Conservation (phyloP, 2,113 vertebrate genomes). For the Peucedramus taeniatus region DNA sequence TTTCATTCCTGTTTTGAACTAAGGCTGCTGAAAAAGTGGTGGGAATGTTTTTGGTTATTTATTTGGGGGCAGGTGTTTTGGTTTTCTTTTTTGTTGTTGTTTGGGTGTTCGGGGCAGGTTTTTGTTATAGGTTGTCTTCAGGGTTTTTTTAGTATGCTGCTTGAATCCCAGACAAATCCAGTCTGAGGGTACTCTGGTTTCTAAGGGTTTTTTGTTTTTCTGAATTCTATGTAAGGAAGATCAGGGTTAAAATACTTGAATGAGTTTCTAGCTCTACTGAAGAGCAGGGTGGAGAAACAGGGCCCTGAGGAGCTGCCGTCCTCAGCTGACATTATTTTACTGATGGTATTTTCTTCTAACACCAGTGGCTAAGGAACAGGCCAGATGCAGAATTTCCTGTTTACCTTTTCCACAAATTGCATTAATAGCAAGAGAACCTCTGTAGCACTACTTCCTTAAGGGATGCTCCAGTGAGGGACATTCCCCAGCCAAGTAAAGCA, state of each 20-base stretch:
- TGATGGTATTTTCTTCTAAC: neutral
- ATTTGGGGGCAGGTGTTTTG: neutral
- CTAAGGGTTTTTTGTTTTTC: neutral
- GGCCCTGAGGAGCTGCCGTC: neutral
- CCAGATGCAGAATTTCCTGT: neutral
- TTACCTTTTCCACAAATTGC: neutral
- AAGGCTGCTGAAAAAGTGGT: neutral
- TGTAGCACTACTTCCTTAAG: neutral
- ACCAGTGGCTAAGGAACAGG: neutral
- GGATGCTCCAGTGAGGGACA: neutral
- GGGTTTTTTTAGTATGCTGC: neutral
- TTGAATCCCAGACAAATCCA: neutral
- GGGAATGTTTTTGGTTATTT: neutral
- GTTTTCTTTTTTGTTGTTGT: neutral
- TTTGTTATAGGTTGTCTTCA: neutral
- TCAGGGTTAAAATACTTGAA: neutral
- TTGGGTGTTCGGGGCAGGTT: neutral
- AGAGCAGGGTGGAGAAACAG: neutral
- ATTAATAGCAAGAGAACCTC: neutral
- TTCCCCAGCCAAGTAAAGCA: neutral
- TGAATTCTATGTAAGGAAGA: neutral
- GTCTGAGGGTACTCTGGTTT: neutral
- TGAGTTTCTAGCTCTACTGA: neutral
- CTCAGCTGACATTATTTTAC: neutral
- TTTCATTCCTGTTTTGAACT: neutral